Percentiles rank a stretch among this genome's conserved stretches.
These are phyloP conservation scores for Lasioglossum baleicum DNA, from an alignment of 1,140 invertebrate genomes.

Conservation along the genomic window DNA sequence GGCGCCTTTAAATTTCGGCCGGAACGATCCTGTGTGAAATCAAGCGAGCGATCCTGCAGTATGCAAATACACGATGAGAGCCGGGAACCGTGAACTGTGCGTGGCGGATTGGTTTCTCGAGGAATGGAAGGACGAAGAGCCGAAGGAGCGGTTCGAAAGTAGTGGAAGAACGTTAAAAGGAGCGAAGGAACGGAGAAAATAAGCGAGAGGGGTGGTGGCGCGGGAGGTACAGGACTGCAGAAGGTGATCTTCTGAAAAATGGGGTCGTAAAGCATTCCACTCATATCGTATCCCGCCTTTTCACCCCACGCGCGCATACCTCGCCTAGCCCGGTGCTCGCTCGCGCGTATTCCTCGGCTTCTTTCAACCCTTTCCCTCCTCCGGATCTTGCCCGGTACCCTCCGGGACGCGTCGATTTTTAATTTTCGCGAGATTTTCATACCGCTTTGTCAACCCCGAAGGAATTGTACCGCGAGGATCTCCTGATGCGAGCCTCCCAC, in stretches of 20 bases:
- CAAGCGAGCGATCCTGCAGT: slow-evolving; percentile 67
- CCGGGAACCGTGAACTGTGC: no score
- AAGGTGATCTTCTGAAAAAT: slow-evolving; percentile 71
- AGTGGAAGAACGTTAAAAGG: slow-evolving; percentile 1
- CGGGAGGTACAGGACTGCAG: slow-evolving; percentile 31
- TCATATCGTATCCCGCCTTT: slow-evolving; percentile 66
- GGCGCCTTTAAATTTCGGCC: slow-evolving; percentile 72
- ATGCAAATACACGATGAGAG: slow-evolving; percentile 69
- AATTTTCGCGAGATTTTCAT: slow-evolving; percentile 58
- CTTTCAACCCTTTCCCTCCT: slow-evolving; percentile 52
- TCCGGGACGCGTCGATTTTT: slow-evolving; percentile 49
- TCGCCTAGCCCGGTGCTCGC: background rate
- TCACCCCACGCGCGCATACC: slow-evolving; percentile 35
- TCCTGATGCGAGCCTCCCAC: slow-evolving; percentile 6
- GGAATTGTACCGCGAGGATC: slow-evolving; percentile 34
- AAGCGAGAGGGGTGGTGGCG: slow-evolving; percentile 4
- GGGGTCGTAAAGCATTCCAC: slow-evolving; percentile 71
- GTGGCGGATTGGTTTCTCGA: background rate
- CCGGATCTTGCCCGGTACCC: background rate
- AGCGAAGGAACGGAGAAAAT: background rate
- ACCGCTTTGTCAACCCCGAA: slow-evolving; percentile 33
- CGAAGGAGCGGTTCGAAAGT: background rate
- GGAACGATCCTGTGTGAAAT: slow-evolving; percentile 69
- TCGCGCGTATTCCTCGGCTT: slow-evolving; percentile 43
- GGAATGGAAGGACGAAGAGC: slow-evolving; percentile 7